Base-by-base conservation (phyloP, 2,888 invertebrate species). In the Meliscaeva auricollis region DNA sequence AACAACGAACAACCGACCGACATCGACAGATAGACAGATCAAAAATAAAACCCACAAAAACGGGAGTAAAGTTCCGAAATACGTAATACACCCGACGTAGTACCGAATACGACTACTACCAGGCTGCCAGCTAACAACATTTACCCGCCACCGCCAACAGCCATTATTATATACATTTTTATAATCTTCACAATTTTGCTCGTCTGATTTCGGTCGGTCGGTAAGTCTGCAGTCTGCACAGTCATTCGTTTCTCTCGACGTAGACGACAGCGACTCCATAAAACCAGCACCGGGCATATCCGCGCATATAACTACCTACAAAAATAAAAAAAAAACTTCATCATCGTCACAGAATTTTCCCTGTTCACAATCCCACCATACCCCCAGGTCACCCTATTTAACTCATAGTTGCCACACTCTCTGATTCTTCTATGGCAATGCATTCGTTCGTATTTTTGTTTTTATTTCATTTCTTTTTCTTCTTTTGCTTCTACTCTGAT, bases 71-170 rank as follows among this genome's bases (percentile, higher is more conserved):
- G 87, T 79, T 84, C 84, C 87, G 83, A 80, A 74, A 68, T 72
- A 81, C 81, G 85, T 85, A 84, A 87, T 76, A 73, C 77, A 87
- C 81, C 81, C 87, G 84, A 83, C 75, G 83, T 77, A 77, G 82
- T 73, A 70, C 69, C 72, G 70, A 77, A 77, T 72, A 69, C 87
- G 80, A 79, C 87, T 66, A 83, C 85, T 70, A 77, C 79, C 72
- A 78, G 81, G 81, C 85, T 44, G 70, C 44, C 79, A 81, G 87
- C 68, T 60, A 72, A 9, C 56, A 77, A 17, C 26, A 26, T 81
- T 41, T 75, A 46, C 35, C 85, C 73, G 69, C 72, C 54, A 17
- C 56, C 32, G 20, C 41, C 54, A 35, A 9, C 20, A 50, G 30
- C 72, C 75, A 77, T 83, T 66, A 66, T 64, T 75, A 6, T 26